Evolutionary conservation across 2,113 vertebrate genomes (phyloP), one percentile per base, ranked within the genome.

Genomic region (Acanthochromis polyacanthus): DNA sequence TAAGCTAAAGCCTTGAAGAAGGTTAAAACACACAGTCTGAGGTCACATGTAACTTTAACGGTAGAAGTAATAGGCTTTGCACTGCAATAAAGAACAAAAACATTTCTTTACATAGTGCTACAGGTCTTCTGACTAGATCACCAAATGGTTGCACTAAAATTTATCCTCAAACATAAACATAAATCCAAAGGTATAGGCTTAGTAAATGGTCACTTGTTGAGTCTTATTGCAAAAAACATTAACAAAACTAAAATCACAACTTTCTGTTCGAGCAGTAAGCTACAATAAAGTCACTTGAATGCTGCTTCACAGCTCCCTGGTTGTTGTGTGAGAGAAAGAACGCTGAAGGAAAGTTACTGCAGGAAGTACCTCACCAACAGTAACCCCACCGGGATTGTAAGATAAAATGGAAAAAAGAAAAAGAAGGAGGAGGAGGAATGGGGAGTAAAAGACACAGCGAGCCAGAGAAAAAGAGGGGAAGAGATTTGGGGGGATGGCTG

Each of bases 301-400:
- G 76, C 64, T 82, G 63, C 72, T 88, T 90, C 90, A 91, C 75
- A 66, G 82, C 77, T 82, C 87, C 74, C 82, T 16, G 36, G 83
- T 74, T 79, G 67, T 77, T 82, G 65, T 45, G 79, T 78, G 86
- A 82, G 79, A 78, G 69, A 36, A 6, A 36, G 7, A 36, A 62
- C 70, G 50, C 43, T 67, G 76, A 75, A 91, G 84, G 83, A 75
- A 92, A 91, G 82, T 85, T 90, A 91, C 55, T 64, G 83, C 91
- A 94, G 93, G 92, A 93, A 92, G 91, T 91, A 91, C 82, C 89
- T 92, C 89, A 91, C 88, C 79, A 84, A 82, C 73, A 80, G 85
- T 88, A 84, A 93, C 83, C 91, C 83, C 92, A 84, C 73, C 40
- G 92, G 93, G 89, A 92, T 93, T 82, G 58, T 92, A 92, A 84